A percentile compares a stretch with the other conserved stretches of the same genome.
Evolutionary conservation across 2,797 vertebrate genomes (phyloP).

Genomic region (Lepus oiostolus): DNA sequence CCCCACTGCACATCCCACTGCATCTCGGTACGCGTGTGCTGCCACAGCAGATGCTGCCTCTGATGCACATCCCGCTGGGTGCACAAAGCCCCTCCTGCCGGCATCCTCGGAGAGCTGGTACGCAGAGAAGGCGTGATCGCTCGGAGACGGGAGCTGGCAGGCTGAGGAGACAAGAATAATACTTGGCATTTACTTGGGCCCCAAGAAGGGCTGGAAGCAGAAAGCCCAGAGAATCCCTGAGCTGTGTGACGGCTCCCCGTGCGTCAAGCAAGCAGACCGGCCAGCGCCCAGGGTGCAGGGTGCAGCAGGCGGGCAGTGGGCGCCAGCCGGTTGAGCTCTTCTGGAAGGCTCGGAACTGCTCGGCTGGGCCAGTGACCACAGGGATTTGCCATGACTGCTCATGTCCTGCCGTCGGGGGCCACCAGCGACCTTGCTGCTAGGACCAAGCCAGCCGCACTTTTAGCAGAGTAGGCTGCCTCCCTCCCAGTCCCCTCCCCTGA

Average conservation of each 20-base stretch:
- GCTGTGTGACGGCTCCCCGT: not conserved
- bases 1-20: not conserved
- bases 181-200: slow-evolving; percentile 63
- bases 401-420: not conserved
- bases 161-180: slow-evolving; percentile 55
- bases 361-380: not conserved
- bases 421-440: not conserved
- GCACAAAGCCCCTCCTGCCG: slow-evolving; percentile 41
- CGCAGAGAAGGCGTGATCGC: slow-evolving; percentile 60
- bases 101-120: slow-evolving; percentile 41
- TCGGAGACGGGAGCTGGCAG: slow-evolving; percentile 57
- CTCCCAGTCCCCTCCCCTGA: not conserved
- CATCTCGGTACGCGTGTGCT: not conserved
- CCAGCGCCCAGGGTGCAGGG: too few relatives aligned
- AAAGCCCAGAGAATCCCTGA: slow-evolving; percentile 29
- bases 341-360: not conserved
- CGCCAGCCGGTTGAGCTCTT: not conserved
- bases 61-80: slow-evolving; percentile 44
- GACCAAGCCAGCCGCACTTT: not conserved
- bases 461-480: not conserved
- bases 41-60: slow-evolving; percentile 63
- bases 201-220: not conserved
- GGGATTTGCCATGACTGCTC: not conserved
- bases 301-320: too few relatives aligned
- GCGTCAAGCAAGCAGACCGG: not conserved